Base-by-base conservation (phyloP, 92 coral and sea anemone species). In the Meandrina meandrites region DNA sequence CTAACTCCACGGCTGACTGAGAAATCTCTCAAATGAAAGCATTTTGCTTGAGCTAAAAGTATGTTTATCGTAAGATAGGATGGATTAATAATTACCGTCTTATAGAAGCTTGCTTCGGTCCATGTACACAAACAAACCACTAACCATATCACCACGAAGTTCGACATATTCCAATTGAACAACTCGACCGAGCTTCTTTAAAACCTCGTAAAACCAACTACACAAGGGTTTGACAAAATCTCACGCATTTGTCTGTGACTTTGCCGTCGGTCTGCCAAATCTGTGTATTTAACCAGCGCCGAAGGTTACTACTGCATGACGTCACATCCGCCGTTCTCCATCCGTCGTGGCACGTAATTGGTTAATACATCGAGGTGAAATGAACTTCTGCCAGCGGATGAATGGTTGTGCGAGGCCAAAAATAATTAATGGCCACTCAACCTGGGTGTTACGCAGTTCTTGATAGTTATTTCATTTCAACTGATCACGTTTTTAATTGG, bases 261-360 rank as follows among this genome's bases (percentile, higher is more conserved):
- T 8, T 9, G 42, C 58, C 19, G 67, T 40, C 81, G 73, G 82
- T 66, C 66, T 45, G 82, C 54, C 80, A 73, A 74, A 4, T 85
- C 79, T 42, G 57, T 47, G 18, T n/a, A n/a, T 60, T 85, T 53
- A 79, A 75, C 47, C 45, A 12, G 82, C 51, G 81, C 56, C 76
- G 75, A 85, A 60, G 66, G 75, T 56, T 22, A 30, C 40, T 22
- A 30, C 40, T 51, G 27, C 24, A 76, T 76, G 67, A 85, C 88
- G 88, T 85, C 88, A 85, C 60, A 76, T 85, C 88, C 88, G 88
- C 88, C 51, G 31, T 57, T 45, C 81, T 9, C 68, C 58, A 58
- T 74, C 81, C 87, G 80, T 48, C 36, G 50, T 57, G 81, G 72
- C 80, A 48, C 68, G 62, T 31, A 54, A 85, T 85, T 85, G 88